These are phyloP conservation scores for Pseudomugil tenellus DNA, from an alignment of 2,797 vertebrate genomes.

Conservation along the genomic window DNA sequence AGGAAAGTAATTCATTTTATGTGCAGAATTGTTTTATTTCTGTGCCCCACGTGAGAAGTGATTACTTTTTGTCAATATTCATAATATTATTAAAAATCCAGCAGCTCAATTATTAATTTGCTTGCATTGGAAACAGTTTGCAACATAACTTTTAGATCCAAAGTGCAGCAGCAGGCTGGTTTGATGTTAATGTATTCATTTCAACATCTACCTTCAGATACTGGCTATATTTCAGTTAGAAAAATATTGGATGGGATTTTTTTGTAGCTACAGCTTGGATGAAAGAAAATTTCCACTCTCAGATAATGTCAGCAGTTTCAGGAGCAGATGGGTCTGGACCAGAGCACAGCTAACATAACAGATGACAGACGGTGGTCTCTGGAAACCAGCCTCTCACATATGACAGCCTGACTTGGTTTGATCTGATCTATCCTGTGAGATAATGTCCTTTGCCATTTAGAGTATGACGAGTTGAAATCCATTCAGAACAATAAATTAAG, in stretches of 20 bases:
- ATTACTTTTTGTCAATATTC: conserved; percentile 48
- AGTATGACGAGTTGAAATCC: conserved; percentile 4
- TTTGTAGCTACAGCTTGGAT: conserved; percentile 40
- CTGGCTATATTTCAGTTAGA: conserved; percentile 21
- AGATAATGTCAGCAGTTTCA: conserved; percentile 57
- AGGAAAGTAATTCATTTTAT: conserved; percentile 29
- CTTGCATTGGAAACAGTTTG: conserved; percentile 13
- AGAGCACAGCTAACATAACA: conserved; percentile 61
- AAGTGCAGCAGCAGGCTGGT: neutral
- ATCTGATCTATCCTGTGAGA: conserved; percentile 51
- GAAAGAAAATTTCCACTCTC: conserved; percentile 44
- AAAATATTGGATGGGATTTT: conserved; percentile 27
- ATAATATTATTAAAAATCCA: too few relatives aligned
- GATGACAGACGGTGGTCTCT: conserved; percentile 75
- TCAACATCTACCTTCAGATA: conserved; percentile 5
- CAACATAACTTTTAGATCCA: conserved; percentile 1
- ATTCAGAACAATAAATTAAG: conserved; percentile 6
- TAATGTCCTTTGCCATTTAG: conserved; percentile 12
- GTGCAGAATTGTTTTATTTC: conserved; percentile 22
- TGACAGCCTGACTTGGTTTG: conserved; percentile 64
- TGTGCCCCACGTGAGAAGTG: conserved; percentile 22
- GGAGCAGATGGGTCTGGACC: conserved; percentile 74
- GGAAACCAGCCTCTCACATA: conserved; percentile 66
- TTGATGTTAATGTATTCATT: neutral
- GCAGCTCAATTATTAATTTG: conserved; percentile 56